Evolutionary conservation across 2,113 vertebrate genomes (phyloP), one percentile per base, ranked within the genome.

Genomic region (Semnornis frantzii): DNA sequence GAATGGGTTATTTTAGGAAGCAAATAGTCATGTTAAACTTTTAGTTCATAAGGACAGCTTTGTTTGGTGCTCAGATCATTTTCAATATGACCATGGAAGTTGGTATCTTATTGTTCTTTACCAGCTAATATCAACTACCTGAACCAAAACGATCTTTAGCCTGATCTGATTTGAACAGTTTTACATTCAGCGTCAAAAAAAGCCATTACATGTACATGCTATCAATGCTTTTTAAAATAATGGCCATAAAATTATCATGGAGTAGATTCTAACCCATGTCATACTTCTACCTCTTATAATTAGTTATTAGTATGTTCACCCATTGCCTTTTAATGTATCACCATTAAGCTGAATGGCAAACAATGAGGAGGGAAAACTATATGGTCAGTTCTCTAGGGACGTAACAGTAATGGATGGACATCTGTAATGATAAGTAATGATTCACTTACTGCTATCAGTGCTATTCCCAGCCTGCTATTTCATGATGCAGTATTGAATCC

Each of bases 391-490:
- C 90, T 90, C 79, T 48, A 71, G 69, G 65, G 85, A 91, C 77
- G 62, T 77, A 95, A 54, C 79, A 64, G 69, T 92, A 93, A 96
- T 85, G 88, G 92, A 94, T 90, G 85, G 85, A 83, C 90, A 69
- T n/a, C n/a, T n/a, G n/a, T n/a, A n/a, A n/a, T n/a, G 72, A 90
- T 79, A 90, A 90, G 57, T 90, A 96, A 92, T 86, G 90, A 95
- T 80, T 95, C 93, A 85, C 78, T 96, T 94, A 90, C 52, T 73
- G 81, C 77, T 93, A 59, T 95, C 77, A 85, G 55, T 66, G 77
- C 50, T 94, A 94, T 57, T 90, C 85, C 77, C 81, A 76, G n/a
- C 87, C 70, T n/a, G n/a, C n/a, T n/a, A n/a, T 90, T 94, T 55
- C 50, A 27, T 86, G 85, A 85, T 85, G 82, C 44, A 69, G 68